phyloP scores from a whole-genome alignment of 2,888 invertebrate species.

The Pelosia muscerda region DNA sequence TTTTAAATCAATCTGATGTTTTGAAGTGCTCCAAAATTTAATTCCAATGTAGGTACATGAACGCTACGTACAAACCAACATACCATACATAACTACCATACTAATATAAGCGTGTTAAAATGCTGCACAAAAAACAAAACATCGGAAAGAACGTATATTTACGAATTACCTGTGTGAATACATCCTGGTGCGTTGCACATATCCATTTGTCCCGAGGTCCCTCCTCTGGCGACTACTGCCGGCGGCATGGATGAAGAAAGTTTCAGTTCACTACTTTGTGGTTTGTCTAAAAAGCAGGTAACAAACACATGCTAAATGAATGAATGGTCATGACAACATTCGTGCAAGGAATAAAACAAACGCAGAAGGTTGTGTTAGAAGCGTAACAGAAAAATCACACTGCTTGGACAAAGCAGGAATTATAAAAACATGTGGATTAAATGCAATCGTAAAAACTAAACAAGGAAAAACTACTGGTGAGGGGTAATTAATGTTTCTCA shows the following conservation, averaged over 20 bases:
- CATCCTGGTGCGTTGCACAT: constrained; percentile 93
- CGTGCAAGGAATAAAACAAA: constrained; percentile 16
- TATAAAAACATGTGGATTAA: background rate
- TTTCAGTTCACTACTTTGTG: constrained; percentile 82
- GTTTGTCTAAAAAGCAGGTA: constrained; percentile 75
- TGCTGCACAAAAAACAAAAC: background rate
- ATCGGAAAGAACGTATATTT: background rate
- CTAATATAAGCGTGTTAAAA: background rate
- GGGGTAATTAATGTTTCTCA: background rate
- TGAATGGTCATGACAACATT: constrained; percentile 29
- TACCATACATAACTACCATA: background rate
- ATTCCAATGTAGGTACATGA: no score
- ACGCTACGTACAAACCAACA: background rate
- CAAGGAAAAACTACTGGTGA: background rate
- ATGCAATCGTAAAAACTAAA: background rate
- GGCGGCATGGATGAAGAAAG: constrained; percentile 78
- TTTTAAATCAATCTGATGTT: no score
- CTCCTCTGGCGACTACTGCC: constrained; percentile 65
- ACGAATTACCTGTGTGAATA: constrained; percentile 89
- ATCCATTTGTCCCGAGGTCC: constrained; percentile 55
- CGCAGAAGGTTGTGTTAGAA: constrained; percentile 1
- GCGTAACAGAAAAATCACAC: background rate
- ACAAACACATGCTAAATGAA: constrained; percentile 53
- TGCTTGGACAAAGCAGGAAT: background rate
- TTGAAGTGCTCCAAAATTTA: background rate